Percentiles rank a stretch among this genome's conserved stretches.
phyloP scores from a whole-genome alignment of 2,797 vertebrate species.

The Strix occidentalis region DNA sequence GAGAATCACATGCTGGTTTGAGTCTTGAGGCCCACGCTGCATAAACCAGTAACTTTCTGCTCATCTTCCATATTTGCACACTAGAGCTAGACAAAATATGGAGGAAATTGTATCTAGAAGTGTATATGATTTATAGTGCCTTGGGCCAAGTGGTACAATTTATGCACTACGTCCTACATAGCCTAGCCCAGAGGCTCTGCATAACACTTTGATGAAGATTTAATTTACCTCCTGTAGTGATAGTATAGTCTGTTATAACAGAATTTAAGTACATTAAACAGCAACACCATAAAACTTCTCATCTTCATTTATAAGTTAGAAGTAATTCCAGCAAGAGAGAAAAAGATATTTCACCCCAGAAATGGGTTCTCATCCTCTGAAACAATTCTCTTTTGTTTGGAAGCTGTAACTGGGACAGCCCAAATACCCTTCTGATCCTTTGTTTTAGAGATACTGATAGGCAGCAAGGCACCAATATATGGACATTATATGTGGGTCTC shows the following conservation, averaged over 20 bases:
- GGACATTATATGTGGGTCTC: background rate
- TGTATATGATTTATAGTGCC: background rate
- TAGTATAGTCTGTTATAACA: background rate
- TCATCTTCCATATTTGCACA: background rate
- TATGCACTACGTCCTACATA: background rate
- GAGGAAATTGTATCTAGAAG: background rate
- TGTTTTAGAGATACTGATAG: background rate
- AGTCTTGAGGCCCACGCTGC: background rate
- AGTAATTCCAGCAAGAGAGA: background rate
- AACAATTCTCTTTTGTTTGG: background rate
- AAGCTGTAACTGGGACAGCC: background rate
- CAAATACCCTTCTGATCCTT: background rate
- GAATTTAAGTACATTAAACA: conserved; percentile 42
- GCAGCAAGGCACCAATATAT: background rate
- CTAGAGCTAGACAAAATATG: background rate
- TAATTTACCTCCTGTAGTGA: conserved; percentile 35
- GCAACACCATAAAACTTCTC: conserved; percentile 26
- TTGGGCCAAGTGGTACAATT: background rate
- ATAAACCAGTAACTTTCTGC: background rate
- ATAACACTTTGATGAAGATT: conserved; percentile 19
- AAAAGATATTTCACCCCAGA: background rate
- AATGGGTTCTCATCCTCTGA: background rate
- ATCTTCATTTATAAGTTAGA: conserved; percentile 31
- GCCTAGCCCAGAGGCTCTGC: conserved; percentile 9
- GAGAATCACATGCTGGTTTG: background rate